Evolutionary conservation across 2,888 invertebrate genomes (phyloP).

Genomic region (Spodoptera picta): DNA sequence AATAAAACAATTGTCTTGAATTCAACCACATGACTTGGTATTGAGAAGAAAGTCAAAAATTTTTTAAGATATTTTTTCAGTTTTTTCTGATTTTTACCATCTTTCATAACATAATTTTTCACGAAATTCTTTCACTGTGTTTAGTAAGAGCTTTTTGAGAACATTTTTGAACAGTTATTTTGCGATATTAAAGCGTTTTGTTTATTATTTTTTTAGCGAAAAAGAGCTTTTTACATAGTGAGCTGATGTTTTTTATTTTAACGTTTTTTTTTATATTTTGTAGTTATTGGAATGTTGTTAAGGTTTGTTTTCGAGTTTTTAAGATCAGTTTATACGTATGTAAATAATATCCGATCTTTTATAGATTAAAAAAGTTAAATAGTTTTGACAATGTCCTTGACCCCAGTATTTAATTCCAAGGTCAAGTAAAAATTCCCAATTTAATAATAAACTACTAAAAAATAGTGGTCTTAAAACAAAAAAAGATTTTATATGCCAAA

Average conservation of each 20-base stretch:
- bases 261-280: conserved; percentile 19
- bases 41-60: too few species aligned
- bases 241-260: conserved; percentile 47
- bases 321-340: too few species aligned
- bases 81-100: conserved; percentile 14
- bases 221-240: conserved; percentile 59
- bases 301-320: conserved; percentile 10
- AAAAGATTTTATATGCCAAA: too few species aligned
- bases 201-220: conserved; percentile 44
- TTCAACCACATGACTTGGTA: too few species aligned
- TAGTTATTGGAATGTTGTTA: conserved; percentile 39
- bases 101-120: conserved; percentile 18
- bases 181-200: conserved; percentile 57
- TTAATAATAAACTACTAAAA: too few species aligned
- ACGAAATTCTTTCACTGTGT: conserved; percentile 38
- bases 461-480: too few species aligned
- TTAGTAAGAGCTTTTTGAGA: conserved; percentile 50
- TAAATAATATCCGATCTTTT: too few species aligned
- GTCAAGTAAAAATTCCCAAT: too few species aligned
- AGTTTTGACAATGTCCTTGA: neutral
- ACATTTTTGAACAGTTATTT: conserved; percentile 47
- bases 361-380: neutral
- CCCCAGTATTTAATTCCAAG: too few species aligned
- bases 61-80: too few species aligned
- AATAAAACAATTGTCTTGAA: too few species aligned